A percentile compares a stretch with the other conserved stretches of the same genome.
phyloP scores from a whole-genome alignment of 2,888 invertebrate species.

The Ectemnius cavifrons region DNA sequence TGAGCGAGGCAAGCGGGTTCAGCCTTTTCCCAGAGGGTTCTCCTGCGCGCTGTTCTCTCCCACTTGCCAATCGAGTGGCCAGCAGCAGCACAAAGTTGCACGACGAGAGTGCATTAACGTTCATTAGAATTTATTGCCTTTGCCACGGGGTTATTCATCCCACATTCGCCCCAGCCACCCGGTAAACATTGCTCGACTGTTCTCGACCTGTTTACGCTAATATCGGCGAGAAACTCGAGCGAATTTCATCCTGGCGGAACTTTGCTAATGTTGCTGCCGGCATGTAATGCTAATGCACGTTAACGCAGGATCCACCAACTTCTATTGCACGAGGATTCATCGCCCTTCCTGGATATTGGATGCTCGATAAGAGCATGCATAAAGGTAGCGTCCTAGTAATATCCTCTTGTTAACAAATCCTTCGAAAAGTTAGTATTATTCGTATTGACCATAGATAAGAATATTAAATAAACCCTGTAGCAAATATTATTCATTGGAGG shows the following conservation, averaged over 20 bases:
- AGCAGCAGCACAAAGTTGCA: background rate
- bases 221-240: background rate
- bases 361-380: too few species aligned
- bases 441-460: too few species aligned
- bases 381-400: too few species aligned
- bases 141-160: slow-evolving; percentile 8
- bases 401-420: too few species aligned
- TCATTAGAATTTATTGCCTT: background rate
- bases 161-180: background rate
- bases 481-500: too few species aligned
- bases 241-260: background rate
- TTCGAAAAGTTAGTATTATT: too few species aligned
- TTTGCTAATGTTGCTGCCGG: background rate
- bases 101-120: slow-evolving; percentile 1
- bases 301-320: background rate
- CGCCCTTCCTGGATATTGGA: too few species aligned
- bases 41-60: background rate
- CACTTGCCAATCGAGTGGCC: background rate
- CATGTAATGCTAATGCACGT: background rate
- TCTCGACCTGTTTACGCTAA: background rate
- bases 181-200: background rate
- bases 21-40: background rate
- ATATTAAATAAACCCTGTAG: too few species aligned
- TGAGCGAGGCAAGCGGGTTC: background rate
- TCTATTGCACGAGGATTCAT: background rate